These are phyloP conservation scores for Sclerodermus sp. DNA, from an alignment of 2,888 invertebrate genomes.

Conservation along the genomic window DNA sequence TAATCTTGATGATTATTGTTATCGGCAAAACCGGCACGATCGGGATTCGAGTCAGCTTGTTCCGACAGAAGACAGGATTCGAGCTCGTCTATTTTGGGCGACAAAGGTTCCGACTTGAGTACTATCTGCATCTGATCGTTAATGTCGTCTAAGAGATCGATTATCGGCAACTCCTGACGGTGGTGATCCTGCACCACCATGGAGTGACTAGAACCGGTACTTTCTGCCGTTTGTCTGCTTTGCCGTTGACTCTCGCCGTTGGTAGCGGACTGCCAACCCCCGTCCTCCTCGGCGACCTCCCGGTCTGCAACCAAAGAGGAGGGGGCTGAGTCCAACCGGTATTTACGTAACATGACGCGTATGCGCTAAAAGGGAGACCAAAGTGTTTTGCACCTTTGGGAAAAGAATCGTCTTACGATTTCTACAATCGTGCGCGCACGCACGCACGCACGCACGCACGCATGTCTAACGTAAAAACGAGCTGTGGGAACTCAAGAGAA, in stretches of 20 bases:
- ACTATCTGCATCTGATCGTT: slow-evolving; percentile 47
- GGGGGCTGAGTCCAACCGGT: slow-evolving; percentile 55
- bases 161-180: slow-evolving; percentile 43
- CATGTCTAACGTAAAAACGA: too few relatives aligned
- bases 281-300: slow-evolving; percentile 57
- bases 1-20: slow-evolving; percentile 7
- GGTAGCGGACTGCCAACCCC: slow-evolving; percentile 53
- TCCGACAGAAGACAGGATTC: slow-evolving; percentile 40
- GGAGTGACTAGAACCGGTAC: slow-evolving; percentile 33
- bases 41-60: slow-evolving; percentile 20
- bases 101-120: slow-evolving; percentile 48
- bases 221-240: slow-evolving; percentile 37
- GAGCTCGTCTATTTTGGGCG: slow-evolving; percentile 45
- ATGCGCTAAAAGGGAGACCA: not conserved
- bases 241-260: slow-evolving; percentile 38
- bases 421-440: too few relatives aligned
- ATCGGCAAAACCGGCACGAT: slow-evolving; percentile 6
- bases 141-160: slow-evolving; percentile 51
- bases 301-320: slow-evolving; percentile 59
- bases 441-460: too few relatives aligned
- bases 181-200: slow-evolving; percentile 22
- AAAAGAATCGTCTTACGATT: too few relatives aligned
- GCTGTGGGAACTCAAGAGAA: too few relatives aligned
- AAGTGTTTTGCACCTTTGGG: too few relatives aligned
- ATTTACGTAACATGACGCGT: slow-evolving; percentile 27